Evolutionary conservation across 2,888 invertebrate genomes (phyloP), one percentile per base, ranked within the genome.

Genomic region (Lydus trimaculatus): DNA sequence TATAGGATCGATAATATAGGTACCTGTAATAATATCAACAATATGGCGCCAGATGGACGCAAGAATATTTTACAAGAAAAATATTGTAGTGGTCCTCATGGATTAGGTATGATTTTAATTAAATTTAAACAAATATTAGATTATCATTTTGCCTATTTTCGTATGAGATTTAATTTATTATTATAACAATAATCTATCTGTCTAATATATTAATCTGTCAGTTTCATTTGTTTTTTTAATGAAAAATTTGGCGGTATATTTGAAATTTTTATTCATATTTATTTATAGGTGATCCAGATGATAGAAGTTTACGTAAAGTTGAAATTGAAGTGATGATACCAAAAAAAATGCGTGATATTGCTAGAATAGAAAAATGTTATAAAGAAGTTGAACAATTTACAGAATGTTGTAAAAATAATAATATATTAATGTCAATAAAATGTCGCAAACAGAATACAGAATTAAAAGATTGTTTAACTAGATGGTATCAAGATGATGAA

Each of bases 241-340:
- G n/a, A 43, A n/a, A n/a, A n/a, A 23, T 43, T 62, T 43, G 63
- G 63, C 63, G 63, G n/a, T 52, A 63, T 52, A 63, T 63, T 63
- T 23, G 31, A 63, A 62, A n/a, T n/a, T 13, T 56, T 56, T 4
- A 4, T 28, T 58, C 15, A 52, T 20, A 66, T 67, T 39, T 15
- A 8, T 48, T 67, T 86, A 65, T 80, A 94, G 96, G 96, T 70
- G 95, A 97, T 86, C 97, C 97, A 1, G 87, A 94, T 75, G 97
- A 98, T 83, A 89, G 82, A 79, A 87, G 87, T n/a, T 84, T 99
- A 63, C 88, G 98, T 76, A 95, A 91, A 87, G 95, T 98, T 2
- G 99, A 99, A 86, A 86, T 85, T 23, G 95, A 97, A 81, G 91
- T 98, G 20, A 83, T 97, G 74, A 93, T 99, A 82, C 95, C 97